A percentile compares a stretch with the other conserved stretches of the same genome.
These are phyloP conservation scores for Hucho hucho DNA, from an alignment of 2,113 vertebrate species.

Conservation along the genomic window DNA sequence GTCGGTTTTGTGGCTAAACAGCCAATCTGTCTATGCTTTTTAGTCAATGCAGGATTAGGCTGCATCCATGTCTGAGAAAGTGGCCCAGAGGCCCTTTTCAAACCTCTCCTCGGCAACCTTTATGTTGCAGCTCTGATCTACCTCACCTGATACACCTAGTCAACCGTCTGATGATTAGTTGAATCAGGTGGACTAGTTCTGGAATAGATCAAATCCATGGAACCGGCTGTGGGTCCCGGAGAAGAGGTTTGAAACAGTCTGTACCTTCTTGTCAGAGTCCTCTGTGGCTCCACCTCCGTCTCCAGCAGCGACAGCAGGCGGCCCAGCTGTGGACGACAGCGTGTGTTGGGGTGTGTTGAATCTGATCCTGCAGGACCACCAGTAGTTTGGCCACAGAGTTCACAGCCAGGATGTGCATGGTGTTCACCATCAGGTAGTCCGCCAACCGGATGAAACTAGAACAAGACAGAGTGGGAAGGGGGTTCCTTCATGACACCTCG, in stretches of 20 bases:
- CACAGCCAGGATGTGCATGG: slow-evolving; percentile 75
- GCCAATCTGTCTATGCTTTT: too few species aligned
- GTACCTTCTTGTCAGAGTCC: slow-evolving; percentile 66
- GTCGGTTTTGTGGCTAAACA: too few species aligned
- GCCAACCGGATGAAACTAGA: slow-evolving; percentile 82
- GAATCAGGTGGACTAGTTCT: too few species aligned
- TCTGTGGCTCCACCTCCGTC: not conserved
- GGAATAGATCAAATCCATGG: too few species aligned
- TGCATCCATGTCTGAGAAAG: too few species aligned
- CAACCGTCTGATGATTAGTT: too few species aligned
- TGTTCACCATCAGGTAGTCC: slow-evolving; percentile 82
- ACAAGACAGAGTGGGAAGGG: not conserved
- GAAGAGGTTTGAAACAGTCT: not conserved
- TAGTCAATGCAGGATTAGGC: too few species aligned
- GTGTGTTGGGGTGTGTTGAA: slow-evolving; percentile 65
- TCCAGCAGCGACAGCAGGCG: slow-evolving; percentile 2
- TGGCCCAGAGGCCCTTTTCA: not conserved
- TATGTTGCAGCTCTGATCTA: too few species aligned
- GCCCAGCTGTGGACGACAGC: slow-evolving; percentile 75
- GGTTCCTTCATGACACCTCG: not conserved
- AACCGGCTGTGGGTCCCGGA: too few species aligned
- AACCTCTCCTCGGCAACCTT: not conserved
- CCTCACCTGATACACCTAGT: too few species aligned
- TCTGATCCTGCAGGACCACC: slow-evolving; percentile 70
- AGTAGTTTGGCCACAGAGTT: slow-evolving; percentile 74